Percentiles rank a stretch among this genome's conserved stretches.
phyloP scores from a whole-genome alignment of 2,888 invertebrate species.

The Apamea anceps region DNA sequence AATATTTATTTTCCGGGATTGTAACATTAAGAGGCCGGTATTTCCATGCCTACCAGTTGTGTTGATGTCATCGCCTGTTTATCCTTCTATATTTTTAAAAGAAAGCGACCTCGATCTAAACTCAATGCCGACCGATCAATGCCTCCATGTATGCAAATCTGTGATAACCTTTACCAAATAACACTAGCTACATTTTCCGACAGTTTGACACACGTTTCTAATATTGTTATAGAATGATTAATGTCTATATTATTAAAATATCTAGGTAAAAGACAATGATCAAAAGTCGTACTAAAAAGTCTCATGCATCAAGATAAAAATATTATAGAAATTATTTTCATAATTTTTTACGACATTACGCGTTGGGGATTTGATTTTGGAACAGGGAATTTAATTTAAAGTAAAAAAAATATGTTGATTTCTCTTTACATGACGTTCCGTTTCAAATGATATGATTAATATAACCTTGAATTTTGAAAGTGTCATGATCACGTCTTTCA shows the following conservation, averaged over 20 bases:
- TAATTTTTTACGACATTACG: too few relatives aligned
- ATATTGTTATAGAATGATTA: constrained; percentile 6
- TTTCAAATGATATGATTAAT: too few relatives aligned
- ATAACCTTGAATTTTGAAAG: too few relatives aligned
- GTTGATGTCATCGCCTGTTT: constrained; percentile 32
- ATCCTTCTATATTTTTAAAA: constrained; percentile 57
- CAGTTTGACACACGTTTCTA: background rate
- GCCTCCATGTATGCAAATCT: constrained; percentile 53
- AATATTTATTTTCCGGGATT: constrained; percentile 36
- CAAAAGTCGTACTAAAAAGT: too few relatives aligned
- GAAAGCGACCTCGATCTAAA: constrained; percentile 61
- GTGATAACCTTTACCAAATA: constrained; percentile 30
- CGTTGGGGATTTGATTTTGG: too few relatives aligned
- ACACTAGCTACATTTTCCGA: constrained; percentile 16
- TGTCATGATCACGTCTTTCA: too few relatives aligned
- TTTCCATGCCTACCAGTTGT: constrained; percentile 9
- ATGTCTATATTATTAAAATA: background rate
- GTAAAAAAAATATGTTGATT: too few relatives aligned
- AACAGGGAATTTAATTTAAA: too few relatives aligned
- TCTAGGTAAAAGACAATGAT: background rate
- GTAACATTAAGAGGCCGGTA: constrained; percentile 18
- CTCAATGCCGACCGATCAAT: constrained; percentile 69
- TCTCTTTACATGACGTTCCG: too few relatives aligned
- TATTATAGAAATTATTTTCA: too few relatives aligned
- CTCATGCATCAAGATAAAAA: too few relatives aligned